Evolutionary conservation across 2,888 invertebrate genomes (phyloP).

Genomic region (Eutolmus rufibarbis): DNA sequence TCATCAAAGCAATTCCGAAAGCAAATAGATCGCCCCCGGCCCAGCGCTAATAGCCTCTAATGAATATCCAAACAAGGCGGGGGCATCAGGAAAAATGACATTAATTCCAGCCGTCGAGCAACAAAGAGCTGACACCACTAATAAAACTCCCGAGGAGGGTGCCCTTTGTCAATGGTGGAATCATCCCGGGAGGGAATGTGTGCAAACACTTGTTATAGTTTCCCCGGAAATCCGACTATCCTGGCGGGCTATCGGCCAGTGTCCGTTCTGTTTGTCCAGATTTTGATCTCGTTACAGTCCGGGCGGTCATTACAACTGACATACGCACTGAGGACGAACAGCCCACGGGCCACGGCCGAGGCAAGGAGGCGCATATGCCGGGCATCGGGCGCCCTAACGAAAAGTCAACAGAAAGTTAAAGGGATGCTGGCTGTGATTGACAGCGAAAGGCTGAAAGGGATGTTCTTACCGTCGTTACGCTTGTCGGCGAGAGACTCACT

Average conservation of each 20-base stretch:
- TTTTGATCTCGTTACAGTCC: background rate
- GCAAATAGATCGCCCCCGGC: background rate
- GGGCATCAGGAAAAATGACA: background rate
- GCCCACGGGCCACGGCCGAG: background rate
- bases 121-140: slow-evolving; percentile 9
- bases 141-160: background rate
- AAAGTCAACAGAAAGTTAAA: slow-evolving; percentile 2
- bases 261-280: slow-evolving; percentile 1
- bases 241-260: background rate
- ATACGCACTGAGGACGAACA: background rate
- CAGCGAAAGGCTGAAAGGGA: background rate
- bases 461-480: slow-evolving; percentile 3
- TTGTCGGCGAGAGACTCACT: background rate
- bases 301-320: background rate
- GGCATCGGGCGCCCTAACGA: background rate
- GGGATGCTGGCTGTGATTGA: slow-evolving; percentile 3
- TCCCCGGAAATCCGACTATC: background rate
- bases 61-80: slow-evolving; percentile 12
- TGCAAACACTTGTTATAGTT: slow-evolving; percentile 11
- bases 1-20: background rate
- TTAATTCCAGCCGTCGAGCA: background rate
- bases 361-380: background rate
- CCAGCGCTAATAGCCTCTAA: background rate
- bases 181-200: background rate
- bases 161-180: background rate